phyloP scores from a whole-genome alignment of 2,113 vertebrate genomes.

The Engraulis encrasicolus region DNA sequence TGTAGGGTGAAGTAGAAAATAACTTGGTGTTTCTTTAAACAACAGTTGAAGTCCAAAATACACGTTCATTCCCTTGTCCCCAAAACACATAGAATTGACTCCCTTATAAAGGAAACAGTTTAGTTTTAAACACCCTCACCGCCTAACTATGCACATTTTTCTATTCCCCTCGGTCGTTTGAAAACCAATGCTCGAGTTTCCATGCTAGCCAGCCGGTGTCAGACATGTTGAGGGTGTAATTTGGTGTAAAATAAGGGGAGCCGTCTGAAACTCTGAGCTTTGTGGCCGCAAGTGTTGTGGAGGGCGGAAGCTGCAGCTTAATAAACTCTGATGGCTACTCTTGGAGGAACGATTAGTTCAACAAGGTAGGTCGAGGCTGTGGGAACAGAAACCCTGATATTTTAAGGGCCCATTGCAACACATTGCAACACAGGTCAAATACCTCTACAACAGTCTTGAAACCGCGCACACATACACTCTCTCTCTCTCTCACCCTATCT shows the following conservation, averaged over 20 bases:
- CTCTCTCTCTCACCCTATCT: too few relatives aligned
- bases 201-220: background rate
- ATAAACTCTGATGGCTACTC: background rate
- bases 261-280: too few relatives aligned
- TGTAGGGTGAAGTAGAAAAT: too few relatives aligned
- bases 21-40: background rate
- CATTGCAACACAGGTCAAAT: background rate
- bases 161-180: background rate
- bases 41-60: background rate
- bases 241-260: background rate
- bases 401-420: background rate
- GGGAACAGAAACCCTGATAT: background rate
- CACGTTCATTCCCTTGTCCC: background rate
- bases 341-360: background rate
- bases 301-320: background rate
- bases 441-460: background rate
- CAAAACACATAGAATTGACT: background rate
- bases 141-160: background rate
- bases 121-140: background rate
- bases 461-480: background rate
- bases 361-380: background rate
- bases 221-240: background rate
- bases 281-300: too few relatives aligned
- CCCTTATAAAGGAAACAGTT: background rate
- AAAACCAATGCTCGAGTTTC: background rate